A percentile compares a stretch with the other conserved stretches of the same genome.
Evolutionary conservation across 92 coral and sea anemone species (phyloP).

Genomic region (Porites divaricata): DNA sequence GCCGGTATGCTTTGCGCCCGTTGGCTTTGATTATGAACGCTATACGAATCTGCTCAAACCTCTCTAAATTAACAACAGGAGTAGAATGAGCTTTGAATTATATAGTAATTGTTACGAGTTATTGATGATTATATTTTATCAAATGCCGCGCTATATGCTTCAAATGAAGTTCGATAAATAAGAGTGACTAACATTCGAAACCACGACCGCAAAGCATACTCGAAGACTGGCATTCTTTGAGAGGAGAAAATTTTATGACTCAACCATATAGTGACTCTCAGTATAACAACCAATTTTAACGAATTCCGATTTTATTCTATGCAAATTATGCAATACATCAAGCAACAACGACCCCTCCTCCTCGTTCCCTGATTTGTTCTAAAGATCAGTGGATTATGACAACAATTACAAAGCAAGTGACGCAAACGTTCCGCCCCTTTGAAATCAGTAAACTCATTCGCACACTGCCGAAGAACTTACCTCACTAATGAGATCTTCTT

Average conservation of each 20-base stretch:
- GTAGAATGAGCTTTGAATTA: slow-evolving; percentile 35
- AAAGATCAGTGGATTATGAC: slow-evolving; percentile 11
- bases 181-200: slow-evolving; percentile 36
- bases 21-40: slow-evolving; percentile 27
- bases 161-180: slow-evolving; percentile 25
- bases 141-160: slow-evolving; percentile 5
- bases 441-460: slow-evolving; percentile 25
- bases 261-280: slow-evolving; percentile 19
- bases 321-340: slow-evolving; percentile 23
- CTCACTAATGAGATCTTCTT: slow-evolving; percentile 36
- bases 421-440: slow-evolving; percentile 22
- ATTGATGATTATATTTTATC: slow-evolving; percentile 14
- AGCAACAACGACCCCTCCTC: slow-evolving; percentile 6
- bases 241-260: slow-evolving; percentile 18
- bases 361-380: slow-evolving; percentile 2
- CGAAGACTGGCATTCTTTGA: slow-evolving; percentile 15
- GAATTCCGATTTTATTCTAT: slow-evolving; percentile 21
- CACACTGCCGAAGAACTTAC: slow-evolving; percentile 32
- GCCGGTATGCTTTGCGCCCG: slow-evolving; percentile 19
- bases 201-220: slow-evolving; percentile 17
- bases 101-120: slow-evolving; percentile 10
- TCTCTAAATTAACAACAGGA: slow-evolving; percentile 27
- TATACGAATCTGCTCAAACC: slow-evolving; percentile 35
- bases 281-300: slow-evolving; percentile 27
- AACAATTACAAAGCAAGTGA: slow-evolving; percentile 27